Base-by-base conservation (phyloP, 2,113 vertebrate genomes). In the Colius striatus region DNA sequence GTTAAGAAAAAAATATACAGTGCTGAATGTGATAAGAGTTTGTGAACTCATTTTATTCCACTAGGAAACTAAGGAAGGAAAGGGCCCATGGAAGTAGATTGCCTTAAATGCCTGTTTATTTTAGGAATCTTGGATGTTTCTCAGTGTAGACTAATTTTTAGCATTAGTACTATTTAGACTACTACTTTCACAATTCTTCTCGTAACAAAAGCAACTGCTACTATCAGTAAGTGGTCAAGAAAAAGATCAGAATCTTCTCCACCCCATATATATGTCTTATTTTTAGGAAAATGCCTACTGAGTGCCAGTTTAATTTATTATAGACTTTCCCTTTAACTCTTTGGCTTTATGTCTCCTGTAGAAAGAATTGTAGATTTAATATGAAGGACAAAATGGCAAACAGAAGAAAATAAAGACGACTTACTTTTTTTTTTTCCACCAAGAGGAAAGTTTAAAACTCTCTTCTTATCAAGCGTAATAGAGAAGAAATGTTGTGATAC, bases 391-490 rank as follows among this genome's bases (percentile, higher is more conserved):
- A 94, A 96, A 95, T 75, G 72, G 79, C 65, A 95, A 96, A 94
- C 83, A 92, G 89, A 95, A 94, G 80, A 94, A 97, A 97, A 96
- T 94, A 97, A 92, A 93, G 83, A 93, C 38, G 87, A 96, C 95
- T 97, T 96, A 96, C 94, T 95, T 94, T 96, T 82, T 75, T 81
- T 92, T 96, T 95, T 95, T 93, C 91, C 95, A 96, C 84, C 96
- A 96, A 97, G 89, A 97, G 81, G 94, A 94, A 96, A 94, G 91
- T 84, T 90, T 87, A 96, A 95, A 96, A 96, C 94, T 90, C 61
- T 94, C 94, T 97, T 96, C 95, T 94, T 97, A 95, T 91, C 94
- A 96, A 96, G 90, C 94, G 29, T 90, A 96, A 96, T 83, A 95
- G 92, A 94, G 94, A 95, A 91, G 94, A 72, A 93, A 90, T 85